These are phyloP conservation scores for Chamaetylas fuelleborni DNA, from an alignment of 2,113 vertebrate species.

Conservation along the genomic window DNA sequence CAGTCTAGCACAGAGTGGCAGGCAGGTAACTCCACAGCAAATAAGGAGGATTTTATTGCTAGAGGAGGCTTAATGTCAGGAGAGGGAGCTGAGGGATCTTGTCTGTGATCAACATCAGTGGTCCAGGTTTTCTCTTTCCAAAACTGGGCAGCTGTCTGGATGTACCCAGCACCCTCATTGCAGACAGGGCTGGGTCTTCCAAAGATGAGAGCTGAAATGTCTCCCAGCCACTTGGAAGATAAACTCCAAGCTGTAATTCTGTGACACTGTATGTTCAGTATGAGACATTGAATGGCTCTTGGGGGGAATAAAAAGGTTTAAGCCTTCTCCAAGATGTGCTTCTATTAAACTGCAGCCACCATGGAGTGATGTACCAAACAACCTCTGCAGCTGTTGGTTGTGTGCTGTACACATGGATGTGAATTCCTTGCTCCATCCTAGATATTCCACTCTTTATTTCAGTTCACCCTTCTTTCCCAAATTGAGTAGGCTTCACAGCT, in stretches of 20 bases:
- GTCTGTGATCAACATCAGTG: neutral
- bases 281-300: neutral
- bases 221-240: neutral
- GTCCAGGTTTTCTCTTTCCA: neutral
- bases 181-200: neutral
- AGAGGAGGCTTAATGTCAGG: neutral
- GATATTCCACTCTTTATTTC: neutral
- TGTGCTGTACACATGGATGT: neutral
- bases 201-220: neutral
- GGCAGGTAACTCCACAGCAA: neutral
- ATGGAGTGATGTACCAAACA: neutral
- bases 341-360: neutral
- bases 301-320: neutral
- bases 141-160: neutral
- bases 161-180: neutral
- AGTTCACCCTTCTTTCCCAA: neutral
- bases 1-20: neutral
- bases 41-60: neutral
- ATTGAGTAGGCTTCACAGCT: neutral
- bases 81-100: neutral
- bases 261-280: neutral
- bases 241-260: neutral
- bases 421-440: neutral
- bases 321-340: neutral
- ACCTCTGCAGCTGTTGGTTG: rapidly evolving